Evolutionary conservation across 1,140 invertebrate species (phyloP).

Genomic region (Heliconius hermathena): DNA sequence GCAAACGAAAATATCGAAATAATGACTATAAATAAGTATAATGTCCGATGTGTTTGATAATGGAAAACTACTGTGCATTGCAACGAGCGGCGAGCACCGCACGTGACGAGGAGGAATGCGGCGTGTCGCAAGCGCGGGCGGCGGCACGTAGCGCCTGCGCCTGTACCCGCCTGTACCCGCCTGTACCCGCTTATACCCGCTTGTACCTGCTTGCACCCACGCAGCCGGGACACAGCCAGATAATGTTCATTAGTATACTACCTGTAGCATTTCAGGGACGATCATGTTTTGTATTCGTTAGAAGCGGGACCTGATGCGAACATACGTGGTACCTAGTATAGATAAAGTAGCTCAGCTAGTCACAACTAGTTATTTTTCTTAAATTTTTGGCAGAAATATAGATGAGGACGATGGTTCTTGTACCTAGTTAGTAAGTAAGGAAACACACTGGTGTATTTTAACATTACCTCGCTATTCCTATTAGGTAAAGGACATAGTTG

Average conservation of each 20-base stretch:
- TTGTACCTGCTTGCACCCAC: no score
- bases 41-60: conserved; percentile 11
- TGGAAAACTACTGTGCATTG: conserved; percentile 40
- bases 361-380: no score
- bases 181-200: background rate
- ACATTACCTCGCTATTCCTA: no score
- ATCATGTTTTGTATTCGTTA: background rate
- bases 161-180: background rate
- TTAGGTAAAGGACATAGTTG: no score
- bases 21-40: background rate
- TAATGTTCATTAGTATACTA: background rate
- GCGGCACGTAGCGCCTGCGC: conserved; percentile 26
- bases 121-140: conserved; percentile 29
- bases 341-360: no score
- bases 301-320: no score
- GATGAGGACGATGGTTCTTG: background rate
- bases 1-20: background rate
- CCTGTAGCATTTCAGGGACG: background rate
- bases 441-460: no score
- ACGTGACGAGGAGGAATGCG: conserved; percentile 39
- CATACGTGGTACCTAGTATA: no score
- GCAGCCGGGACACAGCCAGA: no score
- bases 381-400: no score
- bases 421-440: background rate
- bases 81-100: no score